Evolutionary conservation across 2,797 vertebrate species (phyloP).

Genomic region (Girardinus metallicus): DNA sequence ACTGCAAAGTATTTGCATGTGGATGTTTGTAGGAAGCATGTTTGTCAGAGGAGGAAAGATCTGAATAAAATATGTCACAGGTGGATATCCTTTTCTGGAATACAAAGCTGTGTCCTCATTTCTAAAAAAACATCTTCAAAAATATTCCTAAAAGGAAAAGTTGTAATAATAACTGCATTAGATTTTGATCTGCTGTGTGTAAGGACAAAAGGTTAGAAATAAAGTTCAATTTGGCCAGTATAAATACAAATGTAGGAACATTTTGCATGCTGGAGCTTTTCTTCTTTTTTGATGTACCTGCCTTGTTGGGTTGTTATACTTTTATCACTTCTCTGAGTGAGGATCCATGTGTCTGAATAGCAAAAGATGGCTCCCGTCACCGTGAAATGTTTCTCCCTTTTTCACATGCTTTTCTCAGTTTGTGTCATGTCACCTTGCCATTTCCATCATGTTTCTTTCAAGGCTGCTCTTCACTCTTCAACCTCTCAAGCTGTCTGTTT

Average conservation of each 20-base stretch:
- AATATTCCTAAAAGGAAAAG: not conserved
- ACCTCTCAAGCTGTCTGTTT: slow-evolving; percentile 15
- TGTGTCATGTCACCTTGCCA: slow-evolving; percentile 11
- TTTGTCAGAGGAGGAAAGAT: not conserved
- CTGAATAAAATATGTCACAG: not conserved
- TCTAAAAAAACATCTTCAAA: not conserved
- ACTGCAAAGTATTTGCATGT: not conserved
- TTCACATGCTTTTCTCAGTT: not conserved
- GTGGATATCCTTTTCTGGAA: not conserved
- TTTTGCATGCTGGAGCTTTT: not conserved
- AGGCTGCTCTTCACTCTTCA: slow-evolving; percentile 6
- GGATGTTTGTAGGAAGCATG: not conserved
- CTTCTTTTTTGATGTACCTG: not conserved
- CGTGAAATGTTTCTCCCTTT: not conserved
- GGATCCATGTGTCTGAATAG: slow-evolving; percentile 9
- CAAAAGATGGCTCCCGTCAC: not conserved
- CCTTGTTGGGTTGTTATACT: slow-evolving; percentile 10
- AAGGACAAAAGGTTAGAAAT: not conserved
- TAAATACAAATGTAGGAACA: not conserved
- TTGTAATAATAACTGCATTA: not conserved
- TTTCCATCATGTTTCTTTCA: slow-evolving; percentile 1
- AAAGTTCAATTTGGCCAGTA: not conserved
- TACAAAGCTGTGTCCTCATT: not conserved
- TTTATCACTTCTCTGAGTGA: slow-evolving; percentile 16
- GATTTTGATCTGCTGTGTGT: not conserved